Conservation (phyloP, 2,888 invertebrate species). For the Drosophila pegasa region DNA sequence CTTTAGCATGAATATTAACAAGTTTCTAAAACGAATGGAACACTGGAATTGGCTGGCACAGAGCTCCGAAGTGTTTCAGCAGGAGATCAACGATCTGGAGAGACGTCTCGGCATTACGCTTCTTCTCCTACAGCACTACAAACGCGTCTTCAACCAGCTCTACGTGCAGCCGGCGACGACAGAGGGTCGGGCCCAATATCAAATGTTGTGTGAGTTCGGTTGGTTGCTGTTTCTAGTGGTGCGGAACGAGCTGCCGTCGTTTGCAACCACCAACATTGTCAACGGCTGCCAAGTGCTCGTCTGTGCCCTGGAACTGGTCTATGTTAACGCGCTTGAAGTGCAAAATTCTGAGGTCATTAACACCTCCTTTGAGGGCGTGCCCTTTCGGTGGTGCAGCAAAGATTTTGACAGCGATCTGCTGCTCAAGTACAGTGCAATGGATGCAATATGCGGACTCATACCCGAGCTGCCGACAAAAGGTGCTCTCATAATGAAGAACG, state of each 20-base stretch:
- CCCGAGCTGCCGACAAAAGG: constrained; percentile 46
- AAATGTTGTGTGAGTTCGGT: constrained; percentile 62
- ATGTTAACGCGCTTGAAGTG: constrained; percentile 61
- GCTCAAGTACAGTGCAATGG: constrained; percentile 42
- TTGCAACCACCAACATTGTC: constrained; percentile 42
- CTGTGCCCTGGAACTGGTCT: constrained; percentile 61
- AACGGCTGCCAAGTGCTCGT: constrained; percentile 59
- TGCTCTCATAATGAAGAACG: constrained; percentile 36
- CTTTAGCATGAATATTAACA: constrained; percentile 52
- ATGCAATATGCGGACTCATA: constrained; percentile 42
- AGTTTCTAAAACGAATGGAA: constrained; percentile 54
- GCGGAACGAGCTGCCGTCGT: constrained; percentile 58
- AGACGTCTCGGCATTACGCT: constrained; percentile 47
- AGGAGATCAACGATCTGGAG: constrained; percentile 47
- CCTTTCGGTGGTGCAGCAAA: constrained; percentile 40
- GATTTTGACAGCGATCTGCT: constrained; percentile 39
- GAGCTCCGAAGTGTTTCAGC: constrained; percentile 33
- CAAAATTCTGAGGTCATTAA: constrained; percentile 49
- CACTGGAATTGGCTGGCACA: constrained; percentile 61
- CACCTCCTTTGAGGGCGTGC: constrained; percentile 45
- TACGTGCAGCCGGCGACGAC: constrained; percentile 40
- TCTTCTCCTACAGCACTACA: constrained; percentile 49
- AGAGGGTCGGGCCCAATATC: constrained; percentile 39
- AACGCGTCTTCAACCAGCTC: constrained; percentile 49
- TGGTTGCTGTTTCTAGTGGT: constrained; percentile 62